Conservation (phyloP, 1,140 invertebrate species). For the Lepidurus apus region DNA sequence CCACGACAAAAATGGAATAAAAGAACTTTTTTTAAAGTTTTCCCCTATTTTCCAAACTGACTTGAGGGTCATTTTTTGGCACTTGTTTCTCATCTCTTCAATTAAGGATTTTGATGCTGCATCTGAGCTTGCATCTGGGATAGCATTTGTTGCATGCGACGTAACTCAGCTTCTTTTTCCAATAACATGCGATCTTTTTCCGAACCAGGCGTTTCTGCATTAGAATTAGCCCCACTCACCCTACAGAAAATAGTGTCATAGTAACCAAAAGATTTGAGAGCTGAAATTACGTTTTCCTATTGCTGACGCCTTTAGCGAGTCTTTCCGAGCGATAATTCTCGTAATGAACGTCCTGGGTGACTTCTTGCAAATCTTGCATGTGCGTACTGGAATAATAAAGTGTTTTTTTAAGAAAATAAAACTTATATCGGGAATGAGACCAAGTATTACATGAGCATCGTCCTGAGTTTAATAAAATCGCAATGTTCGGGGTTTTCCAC, state of each 20-base stretch:
- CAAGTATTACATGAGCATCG: conserved; percentile 71
- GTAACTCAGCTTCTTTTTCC: conserved; percentile 55
- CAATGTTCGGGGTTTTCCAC: conserved; percentile 97
- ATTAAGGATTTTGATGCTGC: conserved; percentile 52
- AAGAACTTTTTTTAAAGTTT: conserved; percentile 2
- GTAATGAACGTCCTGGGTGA: conserved; percentile 91
- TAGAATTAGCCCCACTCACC: conserved; percentile 42
- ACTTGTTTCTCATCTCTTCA: conserved; percentile 4
- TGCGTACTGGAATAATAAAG: conserved; percentile 60
- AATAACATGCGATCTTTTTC: conserved; percentile 78
- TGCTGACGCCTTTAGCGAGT: conserved; percentile 60
- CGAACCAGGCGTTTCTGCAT: conserved; percentile 16
- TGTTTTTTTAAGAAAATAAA: conserved; percentile 26
- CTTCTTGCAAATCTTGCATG: conserved; percentile 92
- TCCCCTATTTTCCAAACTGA: not conserved
- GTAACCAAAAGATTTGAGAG: conserved; percentile 79
- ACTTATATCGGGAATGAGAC: not conserved
- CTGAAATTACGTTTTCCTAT: conserved; percentile 52
- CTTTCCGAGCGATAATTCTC: conserved; percentile 89
- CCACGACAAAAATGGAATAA: not conserved
- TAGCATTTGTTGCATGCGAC: conserved; percentile 93
- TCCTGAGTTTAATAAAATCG: conserved; percentile 92
- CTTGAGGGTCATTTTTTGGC: not conserved
- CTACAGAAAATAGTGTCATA: conserved; percentile 69
- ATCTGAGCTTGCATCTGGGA: conserved; percentile 93